Conservation (phyloP, 2,888 invertebrate genomes). For the Cosmia trapezina region DNA sequence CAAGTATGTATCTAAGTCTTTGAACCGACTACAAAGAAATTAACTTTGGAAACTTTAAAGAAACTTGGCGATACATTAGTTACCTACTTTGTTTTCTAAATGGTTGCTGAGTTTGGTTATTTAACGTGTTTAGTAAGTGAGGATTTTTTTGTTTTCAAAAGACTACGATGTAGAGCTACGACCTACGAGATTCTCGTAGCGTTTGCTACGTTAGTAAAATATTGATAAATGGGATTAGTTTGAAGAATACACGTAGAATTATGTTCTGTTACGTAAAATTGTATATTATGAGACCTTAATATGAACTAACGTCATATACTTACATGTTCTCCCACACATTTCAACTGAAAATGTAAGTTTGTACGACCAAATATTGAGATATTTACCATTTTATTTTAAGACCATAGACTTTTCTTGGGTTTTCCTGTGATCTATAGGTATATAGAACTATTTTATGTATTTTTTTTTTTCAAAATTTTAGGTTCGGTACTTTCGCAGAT, state of each 20-base stretch:
- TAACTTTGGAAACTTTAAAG: conserved; percentile 18
- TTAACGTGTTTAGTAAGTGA: not conserved
- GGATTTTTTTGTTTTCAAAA: not conserved
- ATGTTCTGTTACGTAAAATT: not conserved
- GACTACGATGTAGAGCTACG: not conserved
- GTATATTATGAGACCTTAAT: too few relatives aligned
- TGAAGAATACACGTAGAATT: not conserved
- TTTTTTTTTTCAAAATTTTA: too few relatives aligned
- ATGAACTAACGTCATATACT: too few relatives aligned
- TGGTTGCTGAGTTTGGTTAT: not conserved
- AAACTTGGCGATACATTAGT: conserved; percentile 3
- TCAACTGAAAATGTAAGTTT: too few relatives aligned
- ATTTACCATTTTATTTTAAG: too few relatives aligned
- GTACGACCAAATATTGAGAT: too few relatives aligned
- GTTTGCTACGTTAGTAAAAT: not conserved
- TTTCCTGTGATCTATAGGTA: too few relatives aligned
- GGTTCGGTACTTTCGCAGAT: too few relatives aligned
- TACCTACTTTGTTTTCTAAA: conserved; percentile 12
- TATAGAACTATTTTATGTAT: too few relatives aligned
- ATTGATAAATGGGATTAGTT: not conserved
- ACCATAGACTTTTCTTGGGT: too few relatives aligned
- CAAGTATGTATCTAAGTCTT: conserved; percentile 23
- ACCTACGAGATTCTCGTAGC: not conserved
- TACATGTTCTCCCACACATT: too few relatives aligned
- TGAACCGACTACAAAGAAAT: conserved; percentile 27